Evolutionary conservation across 2,797 vertebrate species (phyloP), one percentile per base, ranked within the genome.

Genomic region (Varecia variegata): DNA sequence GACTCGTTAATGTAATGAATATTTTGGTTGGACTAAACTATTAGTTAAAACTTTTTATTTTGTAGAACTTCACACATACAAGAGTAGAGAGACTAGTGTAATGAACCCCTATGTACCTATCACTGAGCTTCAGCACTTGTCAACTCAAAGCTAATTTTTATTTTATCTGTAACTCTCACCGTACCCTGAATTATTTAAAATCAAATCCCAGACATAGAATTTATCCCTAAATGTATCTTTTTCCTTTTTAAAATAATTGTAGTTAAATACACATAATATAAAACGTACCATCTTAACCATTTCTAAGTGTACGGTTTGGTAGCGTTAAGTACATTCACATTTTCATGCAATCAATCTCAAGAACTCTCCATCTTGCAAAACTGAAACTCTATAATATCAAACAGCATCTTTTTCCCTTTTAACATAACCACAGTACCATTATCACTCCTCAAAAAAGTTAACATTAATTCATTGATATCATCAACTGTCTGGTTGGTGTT

Each of bases 21-120:
- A 6, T 50, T 68, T 81, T 52, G n/a, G 12, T 87, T 82, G 15
- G 13, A 25, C 23, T 94, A 76, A 80, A 47, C 32, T 25, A 21
- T 50, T 67, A 38, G 35, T 94, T 62, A 88, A 91, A 79, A 47
- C 14, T 65, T 89, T 70, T 93, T 62, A 47, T 81, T 90, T 96
- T 81, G 45, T 68, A 92, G 79, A 91, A 67, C 23, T 62, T 62
- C 21, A 84, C 74, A 43, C 14, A 58, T 50, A 23, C 20, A 23
- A 70, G 65, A 30, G 21, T 79, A 68, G 35, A 25, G 27, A 67
- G 35, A 73, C 30, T 38, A 30, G 10, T 65, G 7, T 17, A 38
- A 56, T 71, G 67, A 96, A 35, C 6, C 20, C 47, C 21, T 20
- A 2, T 56, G 45, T 74, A 35, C 27, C 43, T 83, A 3, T 60